phyloP scores from a whole-genome alignment of 2,888 invertebrate species.

The Nomada fucata region DNA sequence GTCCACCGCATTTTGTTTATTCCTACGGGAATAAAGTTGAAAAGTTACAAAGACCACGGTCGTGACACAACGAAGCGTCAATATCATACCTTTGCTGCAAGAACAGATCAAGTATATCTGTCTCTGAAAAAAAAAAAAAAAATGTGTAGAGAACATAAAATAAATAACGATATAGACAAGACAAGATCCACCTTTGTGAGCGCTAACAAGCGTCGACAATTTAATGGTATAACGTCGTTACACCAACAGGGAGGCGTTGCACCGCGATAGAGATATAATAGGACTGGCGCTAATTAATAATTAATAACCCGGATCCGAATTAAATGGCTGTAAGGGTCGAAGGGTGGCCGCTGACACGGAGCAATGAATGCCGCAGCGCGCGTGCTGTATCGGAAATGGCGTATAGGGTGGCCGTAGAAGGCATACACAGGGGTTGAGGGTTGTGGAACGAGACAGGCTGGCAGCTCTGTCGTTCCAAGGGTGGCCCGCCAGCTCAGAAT shows the following conservation, averaged over 20 bases:
- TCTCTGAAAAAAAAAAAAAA: slow-evolving; percentile 16
- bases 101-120: slow-evolving; percentile 12
- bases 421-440: slow-evolving; percentile 54
- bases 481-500: slow-evolving; percentile 75
- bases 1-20: background rate
- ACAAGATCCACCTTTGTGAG: slow-evolving; percentile 49
- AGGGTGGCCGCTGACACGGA: slow-evolving; percentile 75
- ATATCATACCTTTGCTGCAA: slow-evolving; percentile 43
- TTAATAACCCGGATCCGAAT: slow-evolving; percentile 83
- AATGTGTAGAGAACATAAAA: slow-evolving; percentile 1
- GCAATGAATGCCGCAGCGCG: slow-evolving; percentile 72
- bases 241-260: slow-evolving; percentile 73
- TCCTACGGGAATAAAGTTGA: background rate
- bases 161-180: background rate
- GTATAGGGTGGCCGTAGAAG: slow-evolving; percentile 71
- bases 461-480: slow-evolving; percentile 74
- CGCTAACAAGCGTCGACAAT: slow-evolving; percentile 78
- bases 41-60: slow-evolving; percentile 6
- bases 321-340: slow-evolving; percentile 82
- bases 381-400: slow-evolving; percentile 78
- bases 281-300: slow-evolving; percentile 83
- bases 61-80: slow-evolving; percentile 50
- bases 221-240: slow-evolving; percentile 80
- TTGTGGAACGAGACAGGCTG: slow-evolving; percentile 61
- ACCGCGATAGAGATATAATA: slow-evolving; percentile 82